phyloP scores from a whole-genome alignment of 2,888 invertebrate species.

The Linhomoeus sp. region DNA sequence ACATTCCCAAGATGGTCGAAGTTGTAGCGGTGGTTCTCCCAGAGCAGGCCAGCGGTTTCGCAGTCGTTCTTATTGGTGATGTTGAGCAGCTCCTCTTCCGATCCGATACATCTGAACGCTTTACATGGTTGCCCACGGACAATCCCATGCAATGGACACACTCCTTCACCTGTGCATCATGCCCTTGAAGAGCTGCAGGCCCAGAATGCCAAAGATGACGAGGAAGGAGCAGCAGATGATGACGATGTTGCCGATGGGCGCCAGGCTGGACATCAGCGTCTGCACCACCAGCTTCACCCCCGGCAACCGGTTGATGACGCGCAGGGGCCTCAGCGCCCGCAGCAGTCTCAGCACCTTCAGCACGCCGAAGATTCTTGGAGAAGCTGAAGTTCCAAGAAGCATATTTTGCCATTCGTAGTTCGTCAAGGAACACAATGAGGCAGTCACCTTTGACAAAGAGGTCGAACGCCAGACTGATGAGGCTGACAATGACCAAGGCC shows the following conservation, averaged over 20 bases:
- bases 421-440: too few relatives aligned
- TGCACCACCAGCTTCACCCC: slow-evolving; percentile 95
- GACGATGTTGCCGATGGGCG: slow-evolving; percentile 98
- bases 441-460: slow-evolving; percentile 54
- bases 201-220: slow-evolving; percentile 96
- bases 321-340: slow-evolving; percentile 73
- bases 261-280: slow-evolving; percentile 79
- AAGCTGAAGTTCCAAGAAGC: slow-evolving; percentile 46
- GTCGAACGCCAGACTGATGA: slow-evolving; percentile 87
- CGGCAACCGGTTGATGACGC: slow-evolving; percentile 92
- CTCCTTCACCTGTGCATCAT: too few relatives aligned
- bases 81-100: slow-evolving; percentile 54
- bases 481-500: slow-evolving; percentile 82
- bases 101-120: slow-evolving; percentile 59
- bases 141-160: too few relatives aligned
- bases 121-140: too few relatives aligned
- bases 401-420: too few relatives aligned
- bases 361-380: slow-evolving; percentile 86
- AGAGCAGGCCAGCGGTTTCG: slow-evolving; percentile 40
- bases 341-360: slow-evolving; percentile 84
- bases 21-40: slow-evolving; percentile 97
- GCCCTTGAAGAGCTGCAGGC: slow-evolving; percentile 94
- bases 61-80: slow-evolving; percentile 56
- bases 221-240: slow-evolving; percentile 99
- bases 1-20: slow-evolving; percentile 96